Percentiles rank a stretch among this genome's conserved stretches.
Evolutionary conservation across 2,888 invertebrate genomes (phyloP).

Genomic region (Leptopilina myrica): DNA sequence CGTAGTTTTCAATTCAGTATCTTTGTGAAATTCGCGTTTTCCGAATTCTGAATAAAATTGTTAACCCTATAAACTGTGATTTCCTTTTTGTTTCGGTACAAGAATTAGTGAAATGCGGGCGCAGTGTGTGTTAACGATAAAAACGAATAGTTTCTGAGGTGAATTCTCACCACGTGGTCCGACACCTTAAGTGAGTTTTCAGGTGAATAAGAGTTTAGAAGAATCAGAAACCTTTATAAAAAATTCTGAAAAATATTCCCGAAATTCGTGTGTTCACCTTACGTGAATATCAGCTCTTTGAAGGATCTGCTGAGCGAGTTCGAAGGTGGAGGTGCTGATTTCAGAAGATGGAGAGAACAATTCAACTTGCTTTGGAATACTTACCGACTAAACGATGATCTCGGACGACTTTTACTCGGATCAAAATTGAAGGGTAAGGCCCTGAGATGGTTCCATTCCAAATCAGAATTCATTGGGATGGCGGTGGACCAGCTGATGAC

Average conservation of each 20-base stretch:
- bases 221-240: too few relatives aligned
- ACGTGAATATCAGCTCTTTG: not conserved
- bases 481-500: slow-evolving; percentile 5
- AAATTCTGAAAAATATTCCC: too few relatives aligned
- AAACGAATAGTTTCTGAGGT: not conserved
- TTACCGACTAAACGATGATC: slow-evolving; percentile 11
- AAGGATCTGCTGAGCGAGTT: slow-evolving; percentile 9
- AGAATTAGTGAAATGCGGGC: not conserved
- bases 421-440: not conserved
- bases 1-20: not conserved
- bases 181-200: too few relatives aligned
- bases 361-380: not conserved
- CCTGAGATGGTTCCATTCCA: slow-evolving; percentile 1
- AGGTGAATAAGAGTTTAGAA: too few relatives aligned
- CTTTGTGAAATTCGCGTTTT: not conserved
- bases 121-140: too few relatives aligned
- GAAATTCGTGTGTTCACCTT: not conserved
- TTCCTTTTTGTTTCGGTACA: not conserved
- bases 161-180: too few relatives aligned
- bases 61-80: too few relatives aligned
- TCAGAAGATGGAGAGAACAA: slow-evolving; percentile 12
- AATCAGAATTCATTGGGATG: slow-evolving; percentile 25
- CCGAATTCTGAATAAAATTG: not conserved
- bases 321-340: not conserved
- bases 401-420: slow-evolving; percentile 5